Evolutionary conservation across 1,140 invertebrate species (phyloP).

Genomic region (Ladona fulva): DNA sequence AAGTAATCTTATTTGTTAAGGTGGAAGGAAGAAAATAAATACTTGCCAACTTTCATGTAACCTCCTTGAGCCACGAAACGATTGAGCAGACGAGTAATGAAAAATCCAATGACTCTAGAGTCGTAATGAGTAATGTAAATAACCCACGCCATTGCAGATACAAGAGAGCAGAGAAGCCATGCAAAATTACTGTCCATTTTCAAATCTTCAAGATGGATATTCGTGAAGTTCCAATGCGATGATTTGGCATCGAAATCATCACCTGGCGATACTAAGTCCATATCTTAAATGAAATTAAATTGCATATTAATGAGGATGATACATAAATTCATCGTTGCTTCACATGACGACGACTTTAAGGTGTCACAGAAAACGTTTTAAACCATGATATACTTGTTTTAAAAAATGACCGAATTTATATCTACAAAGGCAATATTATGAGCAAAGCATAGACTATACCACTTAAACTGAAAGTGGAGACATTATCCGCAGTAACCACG

Average conservation of each 20-base stretch:
- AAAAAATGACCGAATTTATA: too few species aligned
- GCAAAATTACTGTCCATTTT: slow-evolving; percentile 76
- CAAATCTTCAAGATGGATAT: slow-evolving; percentile 44
- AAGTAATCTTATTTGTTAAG: neutral
- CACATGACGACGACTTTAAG: too few species aligned
- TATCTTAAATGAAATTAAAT: neutral
- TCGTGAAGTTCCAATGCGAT: slow-evolving; percentile 16
- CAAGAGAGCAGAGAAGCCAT: slow-evolving; percentile 68
- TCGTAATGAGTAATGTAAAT: slow-evolving; percentile 94
- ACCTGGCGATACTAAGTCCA: neutral
- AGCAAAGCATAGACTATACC: too few species aligned
- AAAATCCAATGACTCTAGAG: slow-evolving; percentile 79
- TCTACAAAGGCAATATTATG: too few species aligned
- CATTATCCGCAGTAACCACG: too few species aligned
- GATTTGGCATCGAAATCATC: neutral
- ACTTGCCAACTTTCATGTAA: slow-evolving; percentile 83
- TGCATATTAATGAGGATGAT: neutral
- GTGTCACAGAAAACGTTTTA: too few species aligned
- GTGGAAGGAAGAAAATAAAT: neutral
- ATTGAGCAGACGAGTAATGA: slow-evolving; percentile 83
- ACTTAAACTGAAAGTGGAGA: too few species aligned
- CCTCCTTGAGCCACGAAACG: slow-evolving; percentile 75
- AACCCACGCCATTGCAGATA: slow-evolving; percentile 76
- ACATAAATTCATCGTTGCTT: neutral
- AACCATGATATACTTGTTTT: too few species aligned